Evolutionary conservation across 2,113 vertebrate species (phyloP).

Genomic region (Felis catus): DNA sequence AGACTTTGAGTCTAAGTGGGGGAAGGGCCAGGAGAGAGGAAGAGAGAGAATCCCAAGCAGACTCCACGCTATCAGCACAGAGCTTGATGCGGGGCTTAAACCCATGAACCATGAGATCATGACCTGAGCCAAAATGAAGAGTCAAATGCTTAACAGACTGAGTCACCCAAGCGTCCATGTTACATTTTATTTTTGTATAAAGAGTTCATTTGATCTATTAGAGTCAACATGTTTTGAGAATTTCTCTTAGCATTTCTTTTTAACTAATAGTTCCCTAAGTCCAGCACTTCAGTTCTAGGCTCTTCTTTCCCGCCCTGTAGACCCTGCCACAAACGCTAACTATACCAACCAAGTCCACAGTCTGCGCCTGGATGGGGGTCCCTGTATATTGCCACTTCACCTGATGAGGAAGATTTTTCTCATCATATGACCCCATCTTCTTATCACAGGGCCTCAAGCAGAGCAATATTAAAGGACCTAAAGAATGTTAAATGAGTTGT

Average conservation of each 20-base stretch:
- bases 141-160: too few relatives aligned
- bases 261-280: not conserved
- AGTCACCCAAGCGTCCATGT: too few relatives aligned
- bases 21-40: too few relatives aligned
- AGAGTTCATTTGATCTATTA: not conserved
- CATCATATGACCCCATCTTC: not conserved
- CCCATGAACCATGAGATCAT: not conserved
- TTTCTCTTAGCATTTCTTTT: not conserved
- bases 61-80: too few relatives aligned
- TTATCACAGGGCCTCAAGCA: not conserved
- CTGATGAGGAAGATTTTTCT: not conserved
- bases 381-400: not conserved
- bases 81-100: too few relatives aligned
- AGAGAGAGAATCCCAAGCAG: too few relatives aligned
- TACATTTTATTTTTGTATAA: not conserved
- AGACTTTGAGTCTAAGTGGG: too few relatives aligned
- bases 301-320: not conserved
- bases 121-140: too few relatives aligned
- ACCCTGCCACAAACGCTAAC: not conserved
- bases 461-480: not conserved
- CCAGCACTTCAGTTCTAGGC: not conserved
- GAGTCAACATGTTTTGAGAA: not conserved
- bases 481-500: not conserved
- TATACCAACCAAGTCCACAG: not conserved
- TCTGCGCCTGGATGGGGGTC: not conserved